Conservation (phyloP, 1,140 invertebrate genomes). For the Anastrepha obliqua region DNA sequence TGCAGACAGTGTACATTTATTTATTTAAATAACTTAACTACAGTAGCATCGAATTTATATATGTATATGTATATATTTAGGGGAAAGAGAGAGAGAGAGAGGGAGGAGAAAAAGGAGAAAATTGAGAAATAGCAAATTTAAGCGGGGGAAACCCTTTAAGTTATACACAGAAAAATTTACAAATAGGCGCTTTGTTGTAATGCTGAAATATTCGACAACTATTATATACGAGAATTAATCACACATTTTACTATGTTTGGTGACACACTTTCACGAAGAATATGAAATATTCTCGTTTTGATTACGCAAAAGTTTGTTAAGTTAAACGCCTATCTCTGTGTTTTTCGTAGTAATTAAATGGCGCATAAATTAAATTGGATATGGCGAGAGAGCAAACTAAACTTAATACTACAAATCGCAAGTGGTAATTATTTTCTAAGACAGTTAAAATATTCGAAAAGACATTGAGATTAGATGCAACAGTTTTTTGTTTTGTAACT, state of each 20-base stretch:
- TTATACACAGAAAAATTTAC: not conserved
- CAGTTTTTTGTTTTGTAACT: not conserved
- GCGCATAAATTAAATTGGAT: no score
- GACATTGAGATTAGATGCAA: not conserved
- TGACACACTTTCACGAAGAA: no score
- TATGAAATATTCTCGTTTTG: no score
- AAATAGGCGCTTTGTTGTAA: no score
- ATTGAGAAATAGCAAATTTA: no score
- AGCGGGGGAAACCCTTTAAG: not conserved
- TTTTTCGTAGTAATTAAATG: no score
- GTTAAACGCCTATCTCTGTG: no score
- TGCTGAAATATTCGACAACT: not conserved
- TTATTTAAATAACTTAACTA: constrained; percentile 47
- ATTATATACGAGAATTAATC: no score
- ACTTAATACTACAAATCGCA: not conserved
- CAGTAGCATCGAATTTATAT: constrained; percentile 29
- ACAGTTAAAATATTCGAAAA: not conserved
- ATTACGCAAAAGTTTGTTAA: no score
- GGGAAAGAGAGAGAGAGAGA: not conserved
- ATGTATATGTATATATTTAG: constrained; percentile 5
- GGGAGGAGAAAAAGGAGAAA: no score
- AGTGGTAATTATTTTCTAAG: not conserved
- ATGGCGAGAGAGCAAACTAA: not conserved
- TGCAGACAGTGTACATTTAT: constrained; percentile 49
- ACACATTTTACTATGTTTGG: no score